Percentiles rank a stretch among this genome's conserved stretches.
Evolutionary conservation across 2,113 vertebrate species (phyloP).

Genomic region (Scolopax mira): DNA sequence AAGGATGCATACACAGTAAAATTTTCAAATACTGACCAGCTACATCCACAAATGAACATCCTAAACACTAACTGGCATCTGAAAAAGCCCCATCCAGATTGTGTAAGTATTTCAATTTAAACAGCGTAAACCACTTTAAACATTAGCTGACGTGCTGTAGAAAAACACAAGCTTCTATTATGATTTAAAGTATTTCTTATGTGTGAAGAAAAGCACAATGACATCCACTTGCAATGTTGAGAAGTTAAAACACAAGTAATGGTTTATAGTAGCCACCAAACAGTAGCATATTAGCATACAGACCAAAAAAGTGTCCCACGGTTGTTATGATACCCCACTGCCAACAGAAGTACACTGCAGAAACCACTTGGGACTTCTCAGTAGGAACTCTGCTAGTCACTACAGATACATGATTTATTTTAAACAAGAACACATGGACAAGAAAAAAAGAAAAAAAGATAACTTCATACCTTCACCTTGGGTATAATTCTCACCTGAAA

Average conservation of each 20-base stretch:
- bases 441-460: not conserved
- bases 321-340: not conserved
- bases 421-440: not conserved
- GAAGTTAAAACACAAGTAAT: not conserved
- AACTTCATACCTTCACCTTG: not conserved
- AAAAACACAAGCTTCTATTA: not conserved
- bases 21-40: not conserved
- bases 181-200: not conserved
- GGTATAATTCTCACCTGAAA: constrained; percentile 83
- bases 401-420: not conserved
- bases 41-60: not conserved
- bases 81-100: not conserved
- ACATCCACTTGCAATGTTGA: not conserved
- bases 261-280: not conserved
- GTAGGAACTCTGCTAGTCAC: not conserved
- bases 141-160: not conserved
- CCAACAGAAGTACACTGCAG: not conserved
- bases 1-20: not conserved
- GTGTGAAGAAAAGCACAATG: not conserved
- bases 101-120: not conserved
- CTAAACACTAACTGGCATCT: not conserved
- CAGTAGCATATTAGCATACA: not conserved
- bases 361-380: not conserved
- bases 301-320: not conserved
- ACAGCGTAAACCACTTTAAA: not conserved